These are phyloP conservation scores for Gymnosoma rotundatum DNA, from an alignment of 2,888 invertebrate species.

Conservation along the genomic window DNA sequence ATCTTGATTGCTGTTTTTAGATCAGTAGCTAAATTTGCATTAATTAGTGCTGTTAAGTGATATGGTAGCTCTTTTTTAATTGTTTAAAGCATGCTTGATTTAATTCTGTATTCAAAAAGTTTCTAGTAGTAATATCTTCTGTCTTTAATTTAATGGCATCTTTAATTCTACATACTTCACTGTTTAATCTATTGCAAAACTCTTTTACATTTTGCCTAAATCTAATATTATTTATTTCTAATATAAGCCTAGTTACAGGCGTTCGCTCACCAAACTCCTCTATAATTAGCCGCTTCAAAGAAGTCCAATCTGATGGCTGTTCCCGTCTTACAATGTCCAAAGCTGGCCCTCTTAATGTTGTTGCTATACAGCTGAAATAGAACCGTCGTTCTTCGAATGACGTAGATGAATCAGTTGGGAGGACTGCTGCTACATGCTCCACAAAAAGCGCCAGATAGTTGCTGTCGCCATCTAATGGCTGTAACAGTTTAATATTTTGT, in stretches of 20 bases:
- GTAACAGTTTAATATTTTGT: constrained; percentile 32
- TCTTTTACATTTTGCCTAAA: constrained; percentile 4
- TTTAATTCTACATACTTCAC: neutral
- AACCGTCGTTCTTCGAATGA: too few species aligned
- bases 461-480: constrained; percentile 40
- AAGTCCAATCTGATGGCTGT: too few species aligned
- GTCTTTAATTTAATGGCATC: too few species aligned
- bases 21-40: too few species aligned
- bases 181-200: neutral
- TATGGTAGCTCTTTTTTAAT: constrained; percentile 15
- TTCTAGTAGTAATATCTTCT: too few species aligned
- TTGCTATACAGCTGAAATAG: too few species aligned
- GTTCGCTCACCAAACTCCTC: constrained; percentile 21
- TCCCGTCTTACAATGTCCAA: too few species aligned
- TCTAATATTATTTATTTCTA: too few species aligned
- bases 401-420: neutral
- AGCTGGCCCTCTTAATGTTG: too few species aligned
- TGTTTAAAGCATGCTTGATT: neutral
- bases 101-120: too few species aligned
- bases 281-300: neutral
- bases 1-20: too few species aligned
- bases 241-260: neutral
- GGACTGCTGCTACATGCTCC: constrained; percentile 15
- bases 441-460: constrained; percentile 36
- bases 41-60: too few species aligned